Base-by-base conservation (phyloP, 2,113 vertebrate species). In the Rhinopomastus cyanomelas region DNA sequence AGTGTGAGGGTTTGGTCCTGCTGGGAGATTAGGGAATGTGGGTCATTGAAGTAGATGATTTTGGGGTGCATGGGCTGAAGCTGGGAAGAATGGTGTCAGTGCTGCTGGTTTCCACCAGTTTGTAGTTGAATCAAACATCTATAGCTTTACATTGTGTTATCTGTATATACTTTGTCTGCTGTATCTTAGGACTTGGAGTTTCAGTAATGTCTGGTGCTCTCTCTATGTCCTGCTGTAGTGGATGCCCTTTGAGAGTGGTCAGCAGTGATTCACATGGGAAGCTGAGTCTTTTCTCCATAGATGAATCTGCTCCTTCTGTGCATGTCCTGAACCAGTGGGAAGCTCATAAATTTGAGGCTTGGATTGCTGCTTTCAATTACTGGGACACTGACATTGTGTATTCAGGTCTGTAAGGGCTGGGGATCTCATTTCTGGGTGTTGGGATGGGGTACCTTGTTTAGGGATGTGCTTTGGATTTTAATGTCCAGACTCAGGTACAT, bases 301-400 rank as follows among this genome's bases (percentile, higher is more conserved):
- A 91, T 10, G 97, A 98, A 75, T 92, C 79, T 2, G 75, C 91
- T 23, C 90, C 97, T 3, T 61, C 94, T 30, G 93, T 98, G 53
- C 96, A 87, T 1, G 30, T 93, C 4, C 56, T 97, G 87, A 97
- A 95, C 25, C 97, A 98, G 51, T 99, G 99, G 99, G 98, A 98
- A 74, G 99, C 98, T 23, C 99, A 99, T 15, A 96, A 96, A 66
- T 99, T 98, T 53, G 99, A 99, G 92, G 98, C 99, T 78, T 99
- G 99, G 99, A 98, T 99, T 48, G 97, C 98, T 25, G 99, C 99
- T 48, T 99, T 99, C 93, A 98, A 99, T 92, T 99, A 99, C 96
- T 99, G 99, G 99, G 98, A 98, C 94, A 98, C 97, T 1, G 97
- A 98, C 42, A 39, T 98, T 1, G 80, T 99, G 59, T 99, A 98